Evolutionary conservation across 2,113 vertebrate species (phyloP).

Genomic region (Lasiurus cinereus): DNA sequence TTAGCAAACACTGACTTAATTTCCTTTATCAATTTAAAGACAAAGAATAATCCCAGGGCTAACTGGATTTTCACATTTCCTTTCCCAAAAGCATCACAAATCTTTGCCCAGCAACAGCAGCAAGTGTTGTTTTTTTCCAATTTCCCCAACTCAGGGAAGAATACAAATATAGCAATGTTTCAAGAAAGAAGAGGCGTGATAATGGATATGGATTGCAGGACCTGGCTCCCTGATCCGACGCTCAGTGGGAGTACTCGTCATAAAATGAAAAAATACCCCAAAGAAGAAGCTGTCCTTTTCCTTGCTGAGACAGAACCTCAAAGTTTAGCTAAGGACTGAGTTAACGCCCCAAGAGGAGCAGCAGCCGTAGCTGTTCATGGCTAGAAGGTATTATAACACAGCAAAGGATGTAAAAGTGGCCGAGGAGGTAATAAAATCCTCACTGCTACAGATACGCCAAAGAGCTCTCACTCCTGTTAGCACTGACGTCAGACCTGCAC

Average conservation of each 20-base stretch:
- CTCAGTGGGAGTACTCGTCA: conserved; percentile 48
- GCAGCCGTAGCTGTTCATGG: not conserved
- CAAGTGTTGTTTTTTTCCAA: not conserved
- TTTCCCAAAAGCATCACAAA: conserved; percentile 53
- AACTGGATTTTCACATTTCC: conserved; percentile 58
- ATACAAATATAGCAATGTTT: not conserved
- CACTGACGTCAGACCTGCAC: too few relatives aligned
- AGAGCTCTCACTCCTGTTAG: not conserved
- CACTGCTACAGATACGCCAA: not conserved
- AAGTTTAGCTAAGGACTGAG: not conserved
- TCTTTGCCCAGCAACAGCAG: conserved; percentile 54
- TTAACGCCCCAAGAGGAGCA: not conserved
- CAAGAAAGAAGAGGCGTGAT: not conserved
- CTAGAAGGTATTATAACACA: not conserved
- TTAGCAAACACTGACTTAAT: conserved; percentile 36
- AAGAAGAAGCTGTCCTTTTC: conserved; percentile 38
- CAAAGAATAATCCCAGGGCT: conserved; percentile 51
- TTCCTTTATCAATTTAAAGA: conserved; percentile 61
- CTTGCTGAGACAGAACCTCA: not conserved
- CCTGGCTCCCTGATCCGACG: not conserved
- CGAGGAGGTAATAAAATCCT: not conserved
- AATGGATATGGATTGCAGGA: not conserved
- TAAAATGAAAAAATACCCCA: conserved; percentile 20
- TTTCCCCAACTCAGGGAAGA: not conserved
- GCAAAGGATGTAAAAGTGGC: not conserved